phyloP scores from a whole-genome alignment of 2,888 invertebrate genomes.

The Ophion ellenae region DNA sequence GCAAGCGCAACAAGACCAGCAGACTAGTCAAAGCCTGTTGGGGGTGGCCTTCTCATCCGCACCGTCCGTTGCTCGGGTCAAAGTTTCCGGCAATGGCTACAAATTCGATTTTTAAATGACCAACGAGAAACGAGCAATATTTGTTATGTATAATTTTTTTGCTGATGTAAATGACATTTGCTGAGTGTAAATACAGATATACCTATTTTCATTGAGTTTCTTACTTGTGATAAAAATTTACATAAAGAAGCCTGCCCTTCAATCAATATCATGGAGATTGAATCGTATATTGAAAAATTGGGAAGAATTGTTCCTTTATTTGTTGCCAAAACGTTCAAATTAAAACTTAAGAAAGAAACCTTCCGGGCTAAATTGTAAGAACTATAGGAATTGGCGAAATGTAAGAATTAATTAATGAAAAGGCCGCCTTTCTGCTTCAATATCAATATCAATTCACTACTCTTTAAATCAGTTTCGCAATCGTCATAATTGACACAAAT shows the following conservation, averaged over 20 bases:
- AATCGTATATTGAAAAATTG: neutral
- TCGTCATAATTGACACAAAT: too few species aligned
- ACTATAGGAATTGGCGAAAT: neutral
- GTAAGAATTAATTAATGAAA: neutral
- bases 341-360: neutral
- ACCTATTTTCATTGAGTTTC: neutral
- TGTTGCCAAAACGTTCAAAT: neutral
- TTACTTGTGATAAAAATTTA: neutral
- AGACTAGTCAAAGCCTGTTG: constrained; percentile 74
- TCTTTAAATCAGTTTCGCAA: too few species aligned
- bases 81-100: constrained; percentile 83
- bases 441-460: too few species aligned
- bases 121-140: neutral
- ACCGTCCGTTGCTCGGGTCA: constrained; percentile 84
- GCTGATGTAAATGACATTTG: too few species aligned
- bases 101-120: constrained; percentile 76
- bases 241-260: neutral
- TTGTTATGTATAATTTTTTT: neutral
- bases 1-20: constrained; percentile 70
- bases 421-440: neutral
- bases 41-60: constrained; percentile 84
- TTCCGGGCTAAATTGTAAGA: neutral
- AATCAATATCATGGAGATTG: neutral
- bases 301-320: neutral
- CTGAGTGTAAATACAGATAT: constrained; percentile 19